Evolutionary conservation across 2,113 vertebrate genomes (phyloP).

Genomic region (Ivindomyrus marchei): DNA sequence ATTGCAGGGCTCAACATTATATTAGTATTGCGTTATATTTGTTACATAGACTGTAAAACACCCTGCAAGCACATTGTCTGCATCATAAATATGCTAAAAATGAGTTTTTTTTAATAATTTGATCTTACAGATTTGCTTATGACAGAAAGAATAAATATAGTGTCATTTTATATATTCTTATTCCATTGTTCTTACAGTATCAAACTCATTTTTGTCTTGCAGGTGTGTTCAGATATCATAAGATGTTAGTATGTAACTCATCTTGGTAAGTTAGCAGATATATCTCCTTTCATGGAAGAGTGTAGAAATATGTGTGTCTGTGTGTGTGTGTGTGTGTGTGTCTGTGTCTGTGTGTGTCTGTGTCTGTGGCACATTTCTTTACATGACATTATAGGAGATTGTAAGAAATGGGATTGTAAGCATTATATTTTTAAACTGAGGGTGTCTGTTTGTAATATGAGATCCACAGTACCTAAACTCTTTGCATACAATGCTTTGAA

Average conservation of each 20-base stretch:
- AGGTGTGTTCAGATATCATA: not conserved
- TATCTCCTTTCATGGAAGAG: not conserved
- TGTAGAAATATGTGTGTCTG: not conserved
- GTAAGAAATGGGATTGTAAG: not conserved
- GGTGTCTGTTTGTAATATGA: not conserved
- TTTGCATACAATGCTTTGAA: slow-evolving; percentile 6
- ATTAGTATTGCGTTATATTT: not conserved
- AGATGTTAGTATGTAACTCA: not conserved
- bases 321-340: not conserved
- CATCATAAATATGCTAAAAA: not conserved
- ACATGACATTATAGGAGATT: not conserved
- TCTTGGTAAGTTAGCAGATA: not conserved
- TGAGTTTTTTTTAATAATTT: not conserved
- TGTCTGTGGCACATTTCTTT: not conserved
- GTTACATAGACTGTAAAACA: not conserved
- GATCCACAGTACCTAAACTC: not conserved
- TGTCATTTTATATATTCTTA: not conserved
- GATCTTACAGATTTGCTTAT: not conserved
- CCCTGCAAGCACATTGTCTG: not conserved
- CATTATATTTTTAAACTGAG: not conserved
- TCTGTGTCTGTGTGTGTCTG: too few species aligned
- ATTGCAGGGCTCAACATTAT: not conserved
- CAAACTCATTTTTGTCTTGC: not conserved
- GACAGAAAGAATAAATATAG: not conserved
- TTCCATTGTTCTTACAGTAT: not conserved